Evolutionary conservation across 2,797 vertebrate genomes (phyloP), one percentile per base, ranked within the genome.

Genomic region (Lacerta viridis): DNA sequence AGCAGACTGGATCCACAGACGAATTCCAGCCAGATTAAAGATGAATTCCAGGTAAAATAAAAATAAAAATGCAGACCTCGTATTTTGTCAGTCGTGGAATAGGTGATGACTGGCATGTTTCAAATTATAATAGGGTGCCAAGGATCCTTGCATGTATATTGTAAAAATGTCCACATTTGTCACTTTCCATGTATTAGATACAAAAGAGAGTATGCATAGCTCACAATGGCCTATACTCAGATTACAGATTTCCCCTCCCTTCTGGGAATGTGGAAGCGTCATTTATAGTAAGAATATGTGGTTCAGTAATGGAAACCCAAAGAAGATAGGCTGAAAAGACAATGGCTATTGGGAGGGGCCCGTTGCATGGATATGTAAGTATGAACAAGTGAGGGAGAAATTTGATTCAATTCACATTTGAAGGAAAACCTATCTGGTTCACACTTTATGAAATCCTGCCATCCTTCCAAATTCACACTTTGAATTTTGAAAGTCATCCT

Each of bases 21-120:
- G 90, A 99, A 99, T 97, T 99, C 98, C 97, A 99, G 98, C 96
- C 99, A 99, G 95, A 98, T 99, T 93, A 99, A 99, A 97, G 99
- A 99, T 50, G 99, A 99, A 93, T 99, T 99, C 95, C 99, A 99
- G 98, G 99, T 99, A 95, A 90, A 92, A 23, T 33, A 6, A 33
- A 74, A 74, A 36, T 18, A 81, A 10, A 18, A 9, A 33, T 55
- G 50, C 23, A 15, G 39, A 4, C 15, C 5, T 0, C 13, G 1
- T 81, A 8, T 80, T 81, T 78, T 85, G 43, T 90, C 20, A 1
- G 41, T 78, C 90, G 33, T 78, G 91, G 80, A 81, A 33, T 46
- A 76, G 50, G 27, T 74, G 74, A 71, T 17, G 64, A 76, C 18
- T 20, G 74, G 64, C 72, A 76, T 79, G 36, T 87, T 9, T 79